Conservation (phyloP, 37 sponge, comb jelly and placozoan species). For the Spongia lamella region DNA sequence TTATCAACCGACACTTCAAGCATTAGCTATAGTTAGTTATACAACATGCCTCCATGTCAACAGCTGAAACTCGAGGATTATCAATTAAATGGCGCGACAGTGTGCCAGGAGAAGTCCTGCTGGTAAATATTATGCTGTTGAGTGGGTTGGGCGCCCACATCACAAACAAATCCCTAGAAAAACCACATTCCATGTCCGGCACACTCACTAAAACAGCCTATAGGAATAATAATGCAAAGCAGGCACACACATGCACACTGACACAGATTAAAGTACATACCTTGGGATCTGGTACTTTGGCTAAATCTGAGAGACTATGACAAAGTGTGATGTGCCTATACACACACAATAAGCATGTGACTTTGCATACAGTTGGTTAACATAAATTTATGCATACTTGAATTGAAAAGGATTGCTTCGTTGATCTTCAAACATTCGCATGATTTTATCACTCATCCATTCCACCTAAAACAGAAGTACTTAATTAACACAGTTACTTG, state of each 20-base stretch:
- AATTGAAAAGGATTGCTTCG: constrained; percentile 94
- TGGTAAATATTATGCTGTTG: constrained; percentile 86
- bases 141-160: constrained; percentile 76
- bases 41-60: constrained; percentile 57
- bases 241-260: constrained; percentile 12
- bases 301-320: constrained; percentile 82
- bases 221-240: background rate
- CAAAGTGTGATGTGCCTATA: constrained; percentile 83
- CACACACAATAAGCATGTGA: background rate
- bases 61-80: constrained; percentile 41
- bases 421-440: constrained; percentile 89
- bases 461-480: too few species aligned
- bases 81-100: constrained; percentile 76
- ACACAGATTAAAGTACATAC: constrained; percentile 25
- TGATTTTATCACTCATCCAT: constrained; percentile 99
- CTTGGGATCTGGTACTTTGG: constrained; percentile 81
- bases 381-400: constrained; percentile 48
- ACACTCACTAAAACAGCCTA: constrained; percentile 91
- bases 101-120: constrained; percentile 64
- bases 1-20: background rate
- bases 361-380: constrained; percentile 15
- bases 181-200: constrained; percentile 89
- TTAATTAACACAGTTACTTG: too few species aligned
- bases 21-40: too few species aligned
- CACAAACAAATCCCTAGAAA: constrained; percentile 89